Evolutionary conservation across 37 sponge, comb jelly and placozoan species (phyloP), one percentile per base, ranked within the genome.

Genomic region (Amphimedon queenslandica): DNA sequence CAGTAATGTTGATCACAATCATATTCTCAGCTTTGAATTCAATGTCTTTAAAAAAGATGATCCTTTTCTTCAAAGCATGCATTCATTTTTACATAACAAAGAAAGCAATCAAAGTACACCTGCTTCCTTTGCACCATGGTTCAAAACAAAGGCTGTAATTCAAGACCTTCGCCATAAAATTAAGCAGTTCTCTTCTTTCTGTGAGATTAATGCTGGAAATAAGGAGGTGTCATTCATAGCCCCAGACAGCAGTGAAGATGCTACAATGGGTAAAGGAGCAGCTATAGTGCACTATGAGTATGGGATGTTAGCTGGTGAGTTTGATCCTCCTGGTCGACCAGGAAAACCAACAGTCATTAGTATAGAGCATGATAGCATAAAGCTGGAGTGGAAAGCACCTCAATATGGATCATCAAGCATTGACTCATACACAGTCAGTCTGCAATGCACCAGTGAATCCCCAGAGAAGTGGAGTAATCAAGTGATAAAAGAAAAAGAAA

Each of bases 21-120:
- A 70, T 41, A 64, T 79, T 3, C 25, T 79, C 13, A 60, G 72
- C 65, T 79, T 70, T 58, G 72, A 36, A 40, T 79, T 79, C 60
- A 57, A 70, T 3, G 72, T 79, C 6, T 11, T 64, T 60, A n/a
- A 5, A 37, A 36, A 70, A 6, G 10, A 23, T 60, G 32, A 32
- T 31, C 4, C 33, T 33, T 71, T 37, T 37, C 39, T 60, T 1
- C 1, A 69, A 10, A 20, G 1, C 1, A 27, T 79, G 63, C 21
- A 21, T 2, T 27, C 24, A 13, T 79, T 60, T 36, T n/a, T 79
- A 5, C 53, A 13, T 18, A 47, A 47, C 13, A 13, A 18, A 8
- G 13, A 13, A 61, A 21, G 25, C 18, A 34, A 71, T 16, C 18
- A 5, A 23, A 42, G 43, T 10, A 1, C 51, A 10, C 43, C 16